These are phyloP conservation scores for Chamaea fasciata DNA, from an alignment of 2,113 vertebrate genomes.

Conservation along the genomic window DNA sequence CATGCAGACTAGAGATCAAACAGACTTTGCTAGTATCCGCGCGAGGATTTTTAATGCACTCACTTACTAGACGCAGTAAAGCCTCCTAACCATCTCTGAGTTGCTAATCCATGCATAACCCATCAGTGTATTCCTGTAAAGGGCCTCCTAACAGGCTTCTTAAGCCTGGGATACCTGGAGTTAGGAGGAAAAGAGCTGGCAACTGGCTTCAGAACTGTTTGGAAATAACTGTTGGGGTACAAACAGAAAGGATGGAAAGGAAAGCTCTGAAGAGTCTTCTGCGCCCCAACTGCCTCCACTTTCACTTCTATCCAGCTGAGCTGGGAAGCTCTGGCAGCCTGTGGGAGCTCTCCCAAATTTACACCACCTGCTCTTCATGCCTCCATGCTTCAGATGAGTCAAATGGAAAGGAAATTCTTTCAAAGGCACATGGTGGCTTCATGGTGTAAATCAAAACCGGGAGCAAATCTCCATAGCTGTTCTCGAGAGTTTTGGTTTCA, in stretches of 20 bases:
- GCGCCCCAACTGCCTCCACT: rapidly evolving
- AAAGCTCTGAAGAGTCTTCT: neutral
- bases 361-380: neutral
- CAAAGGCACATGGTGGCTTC: neutral
- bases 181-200: neutral
- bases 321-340: rapidly evolving
- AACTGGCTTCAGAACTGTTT: neutral
- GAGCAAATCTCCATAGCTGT: rapidly evolving
- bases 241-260: neutral
- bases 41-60: neutral
- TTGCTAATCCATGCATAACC: neutral
- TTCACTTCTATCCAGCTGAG: neutral
- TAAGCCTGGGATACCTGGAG: neutral
- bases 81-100: neutral
- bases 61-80: neutral
- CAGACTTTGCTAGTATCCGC: neutral
- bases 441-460: neutral
- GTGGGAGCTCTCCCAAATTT: neutral
- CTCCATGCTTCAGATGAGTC: neutral
- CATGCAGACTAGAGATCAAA: neutral
- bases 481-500: neutral
- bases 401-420: neutral
- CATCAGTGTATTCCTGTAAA: neutral
- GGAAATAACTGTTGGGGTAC: neutral
- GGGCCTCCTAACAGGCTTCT: neutral